Base-by-base conservation (phyloP, 2,888 invertebrate genomes). In the Neoaliturus tenellus region DNA sequence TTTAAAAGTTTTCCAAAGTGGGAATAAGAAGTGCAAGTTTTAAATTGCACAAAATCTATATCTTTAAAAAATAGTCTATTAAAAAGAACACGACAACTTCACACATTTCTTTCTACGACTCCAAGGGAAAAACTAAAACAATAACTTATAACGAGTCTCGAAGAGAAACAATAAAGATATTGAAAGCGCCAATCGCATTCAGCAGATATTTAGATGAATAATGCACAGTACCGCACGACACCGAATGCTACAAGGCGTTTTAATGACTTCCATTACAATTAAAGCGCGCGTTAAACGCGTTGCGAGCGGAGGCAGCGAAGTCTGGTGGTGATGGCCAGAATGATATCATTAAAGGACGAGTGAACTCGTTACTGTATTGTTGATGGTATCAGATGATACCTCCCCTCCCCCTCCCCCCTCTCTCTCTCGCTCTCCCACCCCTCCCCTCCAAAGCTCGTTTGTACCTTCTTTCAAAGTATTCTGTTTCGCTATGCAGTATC, bases 301-400 rank as follows among this genome's bases (percentile, higher is more conserved):
- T 67, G 12, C 31, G 67, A 71, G 71, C 35, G 71, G 71, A 67
- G 31, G 31, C 10, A 14, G 25, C 20, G n/a, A 23, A 14, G 17
- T 35, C 44, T 14, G 39, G 44, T 14, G 20, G 73, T 23, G 73
- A 75, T 75, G 73, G 73, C 25, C 28, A 25, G 73, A 75, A 75
- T 75, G 73, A 78, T 51, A 55, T 78, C 78, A 78, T 78, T 78
- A 78, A 55, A 55, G 78, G 35, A 78, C 78, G 55, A 55, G 55
- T 51, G 78, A 78, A 78, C 51, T 78, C 78, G 78, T 78, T 78
- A 78, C 78, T 48, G 6, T 31, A 78, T 78, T 48, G 75, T 75
- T 35, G 78, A 78, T 78, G 33, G 28, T 78, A 78, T 78, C 78
- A 28, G 75, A 41, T 8, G 35, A 33, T n/a, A 5, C 35, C 78